Percentiles rank a stretch among this genome's conserved stretches.
phyloP scores from a whole-genome alignment of 2,797 vertebrate species.

The Sebastes vulpes region DNA sequence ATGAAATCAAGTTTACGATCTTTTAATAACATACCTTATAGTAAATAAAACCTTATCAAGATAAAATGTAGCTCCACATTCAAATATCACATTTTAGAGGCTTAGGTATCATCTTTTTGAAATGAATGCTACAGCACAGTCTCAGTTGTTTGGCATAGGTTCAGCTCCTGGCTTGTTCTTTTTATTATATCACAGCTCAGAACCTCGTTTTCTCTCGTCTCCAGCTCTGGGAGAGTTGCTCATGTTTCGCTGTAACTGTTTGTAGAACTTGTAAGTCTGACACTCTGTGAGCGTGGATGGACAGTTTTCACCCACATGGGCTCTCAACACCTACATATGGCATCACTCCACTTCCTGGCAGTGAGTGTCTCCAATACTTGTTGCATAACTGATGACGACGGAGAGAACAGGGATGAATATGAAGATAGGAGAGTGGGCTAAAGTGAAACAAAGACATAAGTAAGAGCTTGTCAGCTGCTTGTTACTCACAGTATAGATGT shows the following conservation, averaged over 20 bases:
- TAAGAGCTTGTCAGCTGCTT: slow-evolving; percentile 15
- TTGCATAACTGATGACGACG: slow-evolving; percentile 72
- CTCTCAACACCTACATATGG: slow-evolving; percentile 64
- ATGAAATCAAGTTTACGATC: neutral
- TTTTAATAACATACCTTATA: neutral
- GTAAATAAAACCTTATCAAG: neutral
- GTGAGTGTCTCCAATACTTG: slow-evolving; percentile 42
- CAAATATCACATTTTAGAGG: neutral
- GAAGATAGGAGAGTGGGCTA: slow-evolving; percentile 55
- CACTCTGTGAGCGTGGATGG: slow-evolving; percentile 48
- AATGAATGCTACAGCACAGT: neutral
- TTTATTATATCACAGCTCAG: slow-evolving; percentile 42
- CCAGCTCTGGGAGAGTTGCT: slow-evolving; percentile 32
- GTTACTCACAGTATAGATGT: slow-evolving; percentile 7
- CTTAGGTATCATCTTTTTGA: neutral
- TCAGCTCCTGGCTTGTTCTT: slow-evolving; percentile 31
- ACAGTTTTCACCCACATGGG: slow-evolving; percentile 63
- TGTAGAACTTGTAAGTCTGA: slow-evolving; percentile 56
- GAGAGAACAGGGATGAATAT: slow-evolving; percentile 43
- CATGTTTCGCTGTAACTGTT: slow-evolving; percentile 30
- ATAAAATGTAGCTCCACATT: neutral
- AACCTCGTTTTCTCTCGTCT: slow-evolving; percentile 27
- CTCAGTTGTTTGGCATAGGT: neutral
- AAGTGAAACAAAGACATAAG: slow-evolving; percentile 41
- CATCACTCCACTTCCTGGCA: slow-evolving; percentile 62